Evolutionary conservation across 2,888 invertebrate species (phyloP), one percentile per base, ranked within the genome.

Genomic region (Lumbricus terrestris): DNA sequence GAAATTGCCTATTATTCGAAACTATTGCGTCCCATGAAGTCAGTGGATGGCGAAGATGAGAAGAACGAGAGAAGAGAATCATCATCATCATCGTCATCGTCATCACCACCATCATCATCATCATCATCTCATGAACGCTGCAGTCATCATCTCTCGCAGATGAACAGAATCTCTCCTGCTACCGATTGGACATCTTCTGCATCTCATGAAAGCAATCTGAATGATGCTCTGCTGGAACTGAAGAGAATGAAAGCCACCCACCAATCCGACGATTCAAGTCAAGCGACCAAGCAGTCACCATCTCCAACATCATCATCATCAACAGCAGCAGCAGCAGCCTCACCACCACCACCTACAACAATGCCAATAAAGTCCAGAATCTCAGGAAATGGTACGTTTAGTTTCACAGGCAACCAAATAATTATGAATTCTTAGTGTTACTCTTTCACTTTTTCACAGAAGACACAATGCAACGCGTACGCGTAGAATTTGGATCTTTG

Each of bases 1-100:
- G 69, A 69, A 69, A 69, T 69, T 69, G 69, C 69, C 69, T 69
- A 69, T n/a, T 69, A 69, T 69, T 69, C 69, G 69, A 69, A 69
- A 29, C n/a, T n/a, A 13, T 69, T 69, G n/a, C n/a, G 6, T 6
- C 69, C 69, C 69, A 69, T 69, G 8, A 69, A 69, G n/a, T 69
- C 69, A 69, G 69, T n/a, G n/a, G 69, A 69, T 29, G 69, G n/a
- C 11, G 69, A 69, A 29, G 23, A 54, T 23, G 47, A 47, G 47
- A 11, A 47, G 13, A n/a, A 69, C 69, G n/a, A 69, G 69, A n/a
- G 69, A n/a, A 69, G 0, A 69, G 13, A 69, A 69, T 8, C 8
- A n/a, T 69, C 11, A 69, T 8, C 29, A 69, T 16, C n/a, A 8
- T 23, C 13, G 40, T 40, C 47, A 47, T 47, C 47, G 0, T 1